Percentiles rank a stretch among this genome's conserved stretches.
These are phyloP conservation scores for Drusus annulatus DNA, from an alignment of 1,140 invertebrate species.

Conservation along the genomic window DNA sequence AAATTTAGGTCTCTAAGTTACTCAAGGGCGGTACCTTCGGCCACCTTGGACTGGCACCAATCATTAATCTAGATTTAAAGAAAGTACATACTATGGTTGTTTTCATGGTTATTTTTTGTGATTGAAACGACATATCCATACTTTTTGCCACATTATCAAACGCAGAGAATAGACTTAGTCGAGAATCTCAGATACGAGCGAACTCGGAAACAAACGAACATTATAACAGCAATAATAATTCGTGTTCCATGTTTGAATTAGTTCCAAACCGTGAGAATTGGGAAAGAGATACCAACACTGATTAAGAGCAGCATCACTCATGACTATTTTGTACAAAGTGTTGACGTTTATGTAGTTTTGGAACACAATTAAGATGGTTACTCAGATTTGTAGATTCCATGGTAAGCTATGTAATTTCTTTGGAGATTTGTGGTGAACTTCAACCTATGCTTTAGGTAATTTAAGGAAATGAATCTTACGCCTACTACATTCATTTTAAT, in stretches of 20 bases:
- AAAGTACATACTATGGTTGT: too few relatives aligned
- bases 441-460: background rate
- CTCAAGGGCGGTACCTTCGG: too few relatives aligned
- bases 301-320: conserved; percentile 16
- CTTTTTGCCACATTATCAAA: too few relatives aligned
- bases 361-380: conserved; percentile 20
- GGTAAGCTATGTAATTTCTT: conserved; percentile 11
- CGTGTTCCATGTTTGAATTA: conserved; percentile 3
- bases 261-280: conserved; percentile 14
- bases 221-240: background rate
- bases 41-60: too few relatives aligned
- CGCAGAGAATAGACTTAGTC: too few relatives aligned
- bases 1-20: too few relatives aligned
- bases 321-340: conserved; percentile 27
- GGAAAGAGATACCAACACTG: background rate
- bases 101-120: too few relatives aligned
- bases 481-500: too few relatives aligned
- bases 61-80: too few relatives aligned
- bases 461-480: too few relatives aligned
- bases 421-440: conserved; percentile 9
- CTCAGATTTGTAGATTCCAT: background rate
- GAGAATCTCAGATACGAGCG: background rate
- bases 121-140: too few relatives aligned
- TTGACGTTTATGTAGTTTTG: conserved; percentile 33
- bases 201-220: conserved; percentile 6